A percentile compares a stretch with the other conserved stretches of the same genome.
Evolutionary conservation across 2,113 vertebrate genomes (phyloP).

Genomic region (Gracilinanus agilis): DNA sequence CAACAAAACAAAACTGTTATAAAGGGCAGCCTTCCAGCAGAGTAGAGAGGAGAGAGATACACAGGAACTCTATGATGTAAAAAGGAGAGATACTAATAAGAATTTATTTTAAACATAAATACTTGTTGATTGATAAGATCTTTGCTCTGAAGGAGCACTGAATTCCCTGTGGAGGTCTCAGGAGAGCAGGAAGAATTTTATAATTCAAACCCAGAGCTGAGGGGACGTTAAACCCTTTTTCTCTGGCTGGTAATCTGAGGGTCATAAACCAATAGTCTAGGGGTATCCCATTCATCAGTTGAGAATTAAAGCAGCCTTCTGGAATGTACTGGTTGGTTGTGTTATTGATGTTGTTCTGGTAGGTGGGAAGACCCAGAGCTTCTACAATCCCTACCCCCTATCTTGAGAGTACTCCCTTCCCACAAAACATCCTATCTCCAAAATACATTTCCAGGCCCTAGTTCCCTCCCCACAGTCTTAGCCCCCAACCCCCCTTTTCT

Average conservation of each 20-base stretch:
- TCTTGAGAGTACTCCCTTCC: neutral
- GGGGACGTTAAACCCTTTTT: neutral
- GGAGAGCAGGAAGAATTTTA: neutral
- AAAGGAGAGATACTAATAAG: neutral
- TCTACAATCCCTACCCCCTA: neutral
- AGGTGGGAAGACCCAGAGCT: neutral
- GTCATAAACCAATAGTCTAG: neutral
- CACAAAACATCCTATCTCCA: neutral
- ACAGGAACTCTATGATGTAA: neutral
- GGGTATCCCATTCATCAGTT: neutral
- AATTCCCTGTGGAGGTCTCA: neutral
- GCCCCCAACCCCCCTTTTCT: neutral
- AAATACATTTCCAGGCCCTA: neutral
- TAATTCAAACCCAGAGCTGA: neutral
- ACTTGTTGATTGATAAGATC: neutral
- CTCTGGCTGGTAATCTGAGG: neutral
- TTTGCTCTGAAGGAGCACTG: neutral
- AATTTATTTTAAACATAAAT: neutral
- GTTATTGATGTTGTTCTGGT: neutral
- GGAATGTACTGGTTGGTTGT: neutral
- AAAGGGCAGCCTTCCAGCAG: neutral
- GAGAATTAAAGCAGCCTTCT: neutral
- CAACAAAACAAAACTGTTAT: neutral
- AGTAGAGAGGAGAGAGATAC: neutral
- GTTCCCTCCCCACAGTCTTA: neutral